Base-by-base conservation (phyloP, 2,113 vertebrate species). In the Thunnus maccoyii region DNA sequence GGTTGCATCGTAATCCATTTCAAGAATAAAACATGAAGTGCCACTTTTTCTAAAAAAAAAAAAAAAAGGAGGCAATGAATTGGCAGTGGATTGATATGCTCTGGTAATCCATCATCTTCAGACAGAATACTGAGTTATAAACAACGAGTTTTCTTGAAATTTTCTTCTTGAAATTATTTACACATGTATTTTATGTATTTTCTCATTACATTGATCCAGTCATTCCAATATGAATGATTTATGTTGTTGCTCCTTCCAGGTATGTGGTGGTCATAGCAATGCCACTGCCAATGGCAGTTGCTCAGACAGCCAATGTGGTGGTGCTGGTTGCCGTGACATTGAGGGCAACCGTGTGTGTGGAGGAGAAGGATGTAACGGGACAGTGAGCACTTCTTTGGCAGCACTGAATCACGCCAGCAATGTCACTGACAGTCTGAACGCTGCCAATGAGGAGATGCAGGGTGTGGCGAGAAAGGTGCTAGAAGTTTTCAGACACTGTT, bases 241-340 rank as follows among this genome's bases (percentile, higher is more conserved):
- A 13, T 13, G 0, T 3, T 62, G n/a, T 25, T 46, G n/a, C 2
- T 76, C 44, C 50, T 46, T 76, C 12, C 61, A 96, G 95, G 92
- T 96, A 12, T 96, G 95, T 41, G 95, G 95, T 6, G 92, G 93
- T 60, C 90, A 90, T 41, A 60, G 84, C 64, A 90, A 91, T 3
- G 20, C 54, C 62, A 87, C 54, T 8, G 51, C n/a, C 50, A 89
- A 94, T 6, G 94, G 87, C 66, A 94, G 81, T 64, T 97, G 96
- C 2, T 18, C 89, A 2, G 68, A 93, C 1, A 88, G 93, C 0
- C 60, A 30, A 1, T 98, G 96, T 0, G 96, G 97, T 13, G 97
- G 97, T 11, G 95, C 95, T 0, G 93, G 95, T 74, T 98, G 97
- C 86, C 88, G 20, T 27, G 95, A 96, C 52, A 13, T 81, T 0